Evolutionary conservation across 2,113 vertebrate genomes (phyloP).

Genomic region (human (Homo sapiens)): GRCh38 chr18:32801001-32801500

Average conservation of each 20-base stretch:
- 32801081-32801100: not conserved
- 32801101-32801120: not conserved
- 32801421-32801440: constrained; percentile 62
- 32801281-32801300: not conserved
- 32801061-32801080: constrained; percentile 28
- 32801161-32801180: not conserved
- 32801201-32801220: not conserved
- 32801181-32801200: not conserved
- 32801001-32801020: constrained; percentile 43
- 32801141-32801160: not conserved
- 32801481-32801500: constrained; percentile 59
- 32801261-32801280: not conserved
- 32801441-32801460: constrained; percentile 47
- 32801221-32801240: not conserved
- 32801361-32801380: constrained; percentile 58
- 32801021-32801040: constrained; percentile 47
- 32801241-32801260: not conserved
- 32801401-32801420: constrained; percentile 76
- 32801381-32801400: constrained; percentile 64
- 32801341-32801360: constrained; percentile 46
- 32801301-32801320: not conserved
- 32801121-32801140: not conserved
- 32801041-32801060: not conserved
- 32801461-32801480: constrained; percentile 60
- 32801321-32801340: not conserved